Conservation (phyloP, 2,113 vertebrate genomes). For the Rafetus swinhoei region DNA sequence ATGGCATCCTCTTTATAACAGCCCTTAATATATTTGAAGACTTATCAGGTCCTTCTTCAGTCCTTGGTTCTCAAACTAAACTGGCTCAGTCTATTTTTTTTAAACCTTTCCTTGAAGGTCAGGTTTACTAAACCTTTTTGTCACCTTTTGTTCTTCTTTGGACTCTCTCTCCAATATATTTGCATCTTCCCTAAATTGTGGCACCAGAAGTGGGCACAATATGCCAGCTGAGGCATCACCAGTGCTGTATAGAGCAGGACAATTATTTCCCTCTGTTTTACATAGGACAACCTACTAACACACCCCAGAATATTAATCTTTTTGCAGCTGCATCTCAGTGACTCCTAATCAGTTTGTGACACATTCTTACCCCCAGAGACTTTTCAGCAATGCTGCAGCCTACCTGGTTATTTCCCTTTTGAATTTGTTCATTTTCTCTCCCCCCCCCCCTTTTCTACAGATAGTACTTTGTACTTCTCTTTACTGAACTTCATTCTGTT, state of each 20-base stretch:
- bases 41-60: neutral
- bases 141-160: neutral
- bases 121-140: neutral
- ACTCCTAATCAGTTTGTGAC: neutral
- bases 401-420: neutral
- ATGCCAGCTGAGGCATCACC: neutral
- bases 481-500: neutral
- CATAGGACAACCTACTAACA: neutral
- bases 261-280: neutral
- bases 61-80: neutral
- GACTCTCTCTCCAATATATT: neutral
- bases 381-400: neutral
- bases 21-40: neutral
- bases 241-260: neutral
- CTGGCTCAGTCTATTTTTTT: neutral
- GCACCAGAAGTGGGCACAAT: neutral
- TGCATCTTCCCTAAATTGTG: neutral
- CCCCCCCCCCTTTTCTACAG: neutral
- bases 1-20: neutral
- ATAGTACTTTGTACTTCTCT: neutral
- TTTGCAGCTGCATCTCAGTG: neutral
- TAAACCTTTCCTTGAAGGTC: neutral
- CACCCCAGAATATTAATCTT: neutral
- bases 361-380: neutral
- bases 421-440: neutral